phyloP scores from a whole-genome alignment of 2,797 vertebrate species.

The Bovichtus variegatus region DNA sequence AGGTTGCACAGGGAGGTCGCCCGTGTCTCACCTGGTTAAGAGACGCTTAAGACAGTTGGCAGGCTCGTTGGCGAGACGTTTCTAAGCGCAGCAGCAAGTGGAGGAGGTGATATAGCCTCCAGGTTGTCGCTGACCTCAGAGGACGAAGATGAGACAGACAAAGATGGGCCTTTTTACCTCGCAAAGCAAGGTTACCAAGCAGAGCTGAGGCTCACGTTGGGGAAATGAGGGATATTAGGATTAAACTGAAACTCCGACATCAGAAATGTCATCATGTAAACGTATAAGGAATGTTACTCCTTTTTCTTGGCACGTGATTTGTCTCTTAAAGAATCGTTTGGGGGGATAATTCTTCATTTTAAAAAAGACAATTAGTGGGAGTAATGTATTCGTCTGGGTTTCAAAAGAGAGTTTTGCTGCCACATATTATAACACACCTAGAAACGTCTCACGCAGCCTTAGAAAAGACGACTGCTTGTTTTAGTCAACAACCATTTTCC shows the following conservation, averaged over 20 bases:
- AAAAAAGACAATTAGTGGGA: too few species aligned
- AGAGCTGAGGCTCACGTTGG: too few species aligned
- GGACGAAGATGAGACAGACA: conserved; percentile 13
- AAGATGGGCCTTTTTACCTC: conserved; percentile 51
- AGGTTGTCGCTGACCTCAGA: conserved; percentile 30
- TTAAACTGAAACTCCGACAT: not conserved
- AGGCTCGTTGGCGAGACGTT: conserved; percentile 25
- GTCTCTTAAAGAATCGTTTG: not conserved
- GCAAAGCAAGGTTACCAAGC: not conserved
- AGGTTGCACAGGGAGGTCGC: conserved; percentile 39
- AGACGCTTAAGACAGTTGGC: conserved; percentile 52
- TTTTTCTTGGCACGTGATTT: not conserved
- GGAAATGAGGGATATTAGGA: too few species aligned
- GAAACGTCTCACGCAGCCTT: conserved; percentile 28
- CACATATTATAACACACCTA: conserved; percentile 23
- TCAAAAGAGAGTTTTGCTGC: not conserved
- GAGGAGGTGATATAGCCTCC: conserved; percentile 32
- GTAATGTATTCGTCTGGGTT: not conserved
- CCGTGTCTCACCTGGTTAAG: conserved; percentile 79
- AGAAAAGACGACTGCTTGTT: conserved; percentile 37
- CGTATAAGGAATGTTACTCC: not conserved
- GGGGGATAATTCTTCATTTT: too few species aligned
- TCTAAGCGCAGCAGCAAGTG: conserved; percentile 4
- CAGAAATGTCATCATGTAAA: not conserved
- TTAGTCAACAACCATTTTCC: conserved; percentile 16